A percentile compares a stretch with the other conserved stretches of the same genome.
Conservation (phyloP, 2,113 vertebrate genomes). For the Muntiacus reevesi region DNA sequence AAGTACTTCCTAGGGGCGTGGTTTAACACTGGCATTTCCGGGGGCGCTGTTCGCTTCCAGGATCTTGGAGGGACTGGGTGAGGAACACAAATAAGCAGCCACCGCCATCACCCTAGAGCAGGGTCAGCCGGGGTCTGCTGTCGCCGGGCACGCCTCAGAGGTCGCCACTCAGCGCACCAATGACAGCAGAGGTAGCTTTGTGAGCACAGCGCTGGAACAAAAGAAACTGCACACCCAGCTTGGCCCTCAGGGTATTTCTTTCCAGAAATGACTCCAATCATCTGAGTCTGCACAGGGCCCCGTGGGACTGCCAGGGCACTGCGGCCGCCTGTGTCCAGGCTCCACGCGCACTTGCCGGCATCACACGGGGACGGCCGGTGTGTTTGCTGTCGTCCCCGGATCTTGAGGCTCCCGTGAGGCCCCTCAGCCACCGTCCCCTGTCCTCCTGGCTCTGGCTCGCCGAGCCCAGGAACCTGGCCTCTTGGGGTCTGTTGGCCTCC, state of each 20-base stretch:
- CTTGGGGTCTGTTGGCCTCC: neutral
- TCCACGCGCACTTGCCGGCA: accelerated
- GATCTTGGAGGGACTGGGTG: neutral
- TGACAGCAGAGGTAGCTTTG: neutral
- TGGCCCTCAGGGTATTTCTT: neutral
- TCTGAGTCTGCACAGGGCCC: neutral
- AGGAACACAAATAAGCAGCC: accelerated
- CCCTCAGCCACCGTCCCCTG: neutral
- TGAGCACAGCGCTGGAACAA: neutral
- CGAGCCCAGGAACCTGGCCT: neutral
- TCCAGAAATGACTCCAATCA: neutral
- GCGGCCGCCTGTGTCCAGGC: neutral
- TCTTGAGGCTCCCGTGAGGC: neutral
- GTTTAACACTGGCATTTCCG: neutral
- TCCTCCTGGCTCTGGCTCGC: neutral
- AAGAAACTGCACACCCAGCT: neutral
- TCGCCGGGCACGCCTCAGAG: too few relatives aligned
- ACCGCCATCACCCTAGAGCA: neutral
- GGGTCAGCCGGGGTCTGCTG: neutral
- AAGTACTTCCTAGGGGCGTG: neutral
- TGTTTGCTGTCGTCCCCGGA: too few relatives aligned
- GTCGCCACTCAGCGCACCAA: accelerated
- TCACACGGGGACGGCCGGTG: accelerated
- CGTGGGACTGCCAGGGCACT: neutral
- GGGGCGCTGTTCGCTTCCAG: accelerated